These are phyloP conservation scores for Cynopterus brachyotis DNA, from an alignment of 2,113 vertebrate species.

Conservation along the genomic window DNA sequence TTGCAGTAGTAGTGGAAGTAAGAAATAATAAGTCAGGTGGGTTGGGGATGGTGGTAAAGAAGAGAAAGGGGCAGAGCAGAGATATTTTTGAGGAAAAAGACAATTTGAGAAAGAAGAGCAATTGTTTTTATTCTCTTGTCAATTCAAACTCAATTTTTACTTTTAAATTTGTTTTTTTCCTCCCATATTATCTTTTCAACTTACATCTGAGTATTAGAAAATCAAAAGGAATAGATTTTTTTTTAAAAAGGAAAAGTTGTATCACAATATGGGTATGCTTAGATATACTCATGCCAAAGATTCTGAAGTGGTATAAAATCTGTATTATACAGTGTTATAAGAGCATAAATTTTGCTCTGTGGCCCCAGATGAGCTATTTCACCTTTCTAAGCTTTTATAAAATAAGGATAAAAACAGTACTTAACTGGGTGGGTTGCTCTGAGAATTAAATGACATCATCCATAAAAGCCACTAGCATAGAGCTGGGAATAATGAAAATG, in stretches of 20 bases:
- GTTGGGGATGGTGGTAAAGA: background rate
- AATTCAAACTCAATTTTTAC: constrained; percentile 27
- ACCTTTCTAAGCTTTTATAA: background rate
- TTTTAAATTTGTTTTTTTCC: constrained; percentile 28
- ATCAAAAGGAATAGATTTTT: background rate
- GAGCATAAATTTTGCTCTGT: background rate
- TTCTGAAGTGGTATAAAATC: background rate
- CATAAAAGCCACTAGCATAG: background rate
- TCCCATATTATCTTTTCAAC: constrained; percentile 33
- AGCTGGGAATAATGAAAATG: background rate
- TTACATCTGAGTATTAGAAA: constrained; percentile 2
- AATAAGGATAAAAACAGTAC: background rate
- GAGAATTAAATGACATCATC: background rate
- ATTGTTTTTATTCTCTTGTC: background rate
- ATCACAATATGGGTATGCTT: background rate
- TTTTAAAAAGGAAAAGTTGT: background rate
- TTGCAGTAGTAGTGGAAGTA: background rate
- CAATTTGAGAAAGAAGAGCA: background rate
- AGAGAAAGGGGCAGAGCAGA: background rate
- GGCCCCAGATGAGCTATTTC: background rate
- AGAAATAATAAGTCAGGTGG: background rate
- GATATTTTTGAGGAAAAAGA: background rate
- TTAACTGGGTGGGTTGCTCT: background rate
- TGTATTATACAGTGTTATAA: background rate
- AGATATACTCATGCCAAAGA: background rate